Evolutionary conservation across 2,113 vertebrate species (phyloP).

Genomic region (Orientallactaga bullata): DNA sequence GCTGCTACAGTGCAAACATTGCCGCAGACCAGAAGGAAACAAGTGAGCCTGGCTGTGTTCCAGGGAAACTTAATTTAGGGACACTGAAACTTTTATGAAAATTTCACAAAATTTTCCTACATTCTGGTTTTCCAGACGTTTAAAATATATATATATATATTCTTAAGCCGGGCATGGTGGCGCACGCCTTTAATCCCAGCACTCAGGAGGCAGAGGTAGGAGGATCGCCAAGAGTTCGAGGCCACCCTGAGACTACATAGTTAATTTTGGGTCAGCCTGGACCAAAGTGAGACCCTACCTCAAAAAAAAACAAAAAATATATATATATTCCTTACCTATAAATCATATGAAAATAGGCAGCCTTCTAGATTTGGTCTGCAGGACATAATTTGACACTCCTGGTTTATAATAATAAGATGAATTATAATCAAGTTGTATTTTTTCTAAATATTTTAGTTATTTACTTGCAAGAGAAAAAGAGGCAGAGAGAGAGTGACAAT

Average conservation of each 20-base stretch:
- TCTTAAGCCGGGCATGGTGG: too few species aligned
- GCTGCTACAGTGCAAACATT: not conserved
- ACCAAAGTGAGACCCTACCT: too few species aligned
- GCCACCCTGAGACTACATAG: too few species aligned
- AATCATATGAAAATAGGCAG: not conserved
- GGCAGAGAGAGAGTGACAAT: too few species aligned
- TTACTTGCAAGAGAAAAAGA: too few species aligned
- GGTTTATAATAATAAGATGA: slow-evolving; percentile 32
- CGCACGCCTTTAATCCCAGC: too few species aligned
- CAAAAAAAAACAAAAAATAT: slow-evolving; percentile 33
- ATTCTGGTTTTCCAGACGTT: not conserved
- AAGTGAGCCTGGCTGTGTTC: not conserved
- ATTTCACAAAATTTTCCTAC: slow-evolving; percentile 44
- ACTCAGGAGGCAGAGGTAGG: too few species aligned
- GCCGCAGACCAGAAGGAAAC: not conserved
- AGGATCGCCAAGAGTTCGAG: too few species aligned
- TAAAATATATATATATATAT: slow-evolving; percentile 1
- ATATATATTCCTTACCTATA: not conserved
- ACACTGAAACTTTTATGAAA: not conserved
- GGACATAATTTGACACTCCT: not conserved
- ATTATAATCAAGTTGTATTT: slow-evolving; percentile 21
- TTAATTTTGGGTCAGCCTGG: too few species aligned
- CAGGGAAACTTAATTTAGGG: slow-evolving; percentile 9
- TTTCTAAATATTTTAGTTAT: too few species aligned
- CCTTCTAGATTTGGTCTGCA: not conserved